Base-by-base conservation (phyloP, 64 coral and sea anemone species). In the Porites lutea region DNA sequence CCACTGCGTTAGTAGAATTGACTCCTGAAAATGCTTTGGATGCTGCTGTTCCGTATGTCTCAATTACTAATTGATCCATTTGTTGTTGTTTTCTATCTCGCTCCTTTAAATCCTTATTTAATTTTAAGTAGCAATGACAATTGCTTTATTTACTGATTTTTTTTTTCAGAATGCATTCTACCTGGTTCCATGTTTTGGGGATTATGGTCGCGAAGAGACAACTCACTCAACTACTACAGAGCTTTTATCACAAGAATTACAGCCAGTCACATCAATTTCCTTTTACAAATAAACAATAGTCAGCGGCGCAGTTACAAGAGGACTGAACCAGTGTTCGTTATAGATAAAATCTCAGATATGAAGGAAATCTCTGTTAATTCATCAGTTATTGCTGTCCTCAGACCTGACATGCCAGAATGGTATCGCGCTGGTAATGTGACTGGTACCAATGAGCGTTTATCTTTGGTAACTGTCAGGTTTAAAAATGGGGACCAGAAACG, bases 131-230 rank as follows among this genome's bases (percentile, higher is more conserved):
- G n/a, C n/a, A n/a, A 37, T 37, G 1, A 37, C 27, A 37, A 1
- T 37, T 37, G 27, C 27, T 1, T 37, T 1, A 37, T 37, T 37
- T 37, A 37, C 27, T 37, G 27, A 37, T 37, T 37, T 37, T 37
- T 37, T 37, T 37, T 0, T 54, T 87, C 5, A 90, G 89, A 73
- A 4, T 90, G 89, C 44, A 60, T 90, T n/a, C 27, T 59, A 49
- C 63, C 72, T 79, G 77, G 77, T 71, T 71, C 77, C 16, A 11
- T 90, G 18, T n/a, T 82, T 58, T 77, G 59, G 65, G 78, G 78
- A 71, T 72, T 77, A 44, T 73, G 74, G 70, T 18, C 3, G 1
- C 14, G 2, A 15, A 53, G 79, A 2, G 0, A 21, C 19, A 14
- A 44, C 23, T 14, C 59, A 0, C 0, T 23, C 12, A 48, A 59